Percentiles rank a stretch among this genome's conserved stretches.
These are phyloP conservation scores for Otus sunia DNA, from an alignment of 2,113 vertebrate species.

Conservation along the genomic window DNA sequence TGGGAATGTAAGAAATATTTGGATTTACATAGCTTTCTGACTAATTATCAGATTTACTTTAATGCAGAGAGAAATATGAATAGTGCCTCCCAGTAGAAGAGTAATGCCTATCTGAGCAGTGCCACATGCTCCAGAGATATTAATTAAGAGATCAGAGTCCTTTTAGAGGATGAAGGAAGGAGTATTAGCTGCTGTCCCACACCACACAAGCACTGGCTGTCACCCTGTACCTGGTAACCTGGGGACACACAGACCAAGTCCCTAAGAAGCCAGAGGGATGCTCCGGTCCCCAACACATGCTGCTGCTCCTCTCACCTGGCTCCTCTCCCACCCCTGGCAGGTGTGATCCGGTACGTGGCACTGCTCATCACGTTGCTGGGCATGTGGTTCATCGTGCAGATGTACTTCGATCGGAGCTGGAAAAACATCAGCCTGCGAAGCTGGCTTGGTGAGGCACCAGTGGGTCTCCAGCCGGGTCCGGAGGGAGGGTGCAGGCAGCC, in stretches of 20 bases:
- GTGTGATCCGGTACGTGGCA: not conserved
- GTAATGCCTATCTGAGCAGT: not conserved
- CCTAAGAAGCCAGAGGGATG: not conserved
- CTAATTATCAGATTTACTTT: constrained; percentile 30
- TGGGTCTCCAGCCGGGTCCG: rapidly evolving
- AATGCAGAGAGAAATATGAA: not conserved
- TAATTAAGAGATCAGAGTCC: constrained; percentile 3
- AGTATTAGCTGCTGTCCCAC: not conserved
- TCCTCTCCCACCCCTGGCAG: not conserved
- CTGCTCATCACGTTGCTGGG: not conserved
- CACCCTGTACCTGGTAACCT: not conserved
- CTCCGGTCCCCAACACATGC: rapidly evolving
- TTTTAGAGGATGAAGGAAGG: not conserved
- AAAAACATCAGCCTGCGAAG: constrained; percentile 35
- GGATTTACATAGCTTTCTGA: constrained; percentile 17
- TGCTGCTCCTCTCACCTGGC: not conserved
- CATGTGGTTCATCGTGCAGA: constrained; percentile 15
- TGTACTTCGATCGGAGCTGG: not conserved
- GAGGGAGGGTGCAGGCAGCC: not conserved
- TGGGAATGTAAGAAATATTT: not conserved
- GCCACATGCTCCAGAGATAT: not conserved
- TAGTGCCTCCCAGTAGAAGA: not conserved
- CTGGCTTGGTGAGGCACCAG: not conserved
- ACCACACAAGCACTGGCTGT: not conserved
- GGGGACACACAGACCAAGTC: rapidly evolving